Evolutionary conservation across 2,797 vertebrate species (phyloP).

Genomic region (Spea hammondii): DNA sequence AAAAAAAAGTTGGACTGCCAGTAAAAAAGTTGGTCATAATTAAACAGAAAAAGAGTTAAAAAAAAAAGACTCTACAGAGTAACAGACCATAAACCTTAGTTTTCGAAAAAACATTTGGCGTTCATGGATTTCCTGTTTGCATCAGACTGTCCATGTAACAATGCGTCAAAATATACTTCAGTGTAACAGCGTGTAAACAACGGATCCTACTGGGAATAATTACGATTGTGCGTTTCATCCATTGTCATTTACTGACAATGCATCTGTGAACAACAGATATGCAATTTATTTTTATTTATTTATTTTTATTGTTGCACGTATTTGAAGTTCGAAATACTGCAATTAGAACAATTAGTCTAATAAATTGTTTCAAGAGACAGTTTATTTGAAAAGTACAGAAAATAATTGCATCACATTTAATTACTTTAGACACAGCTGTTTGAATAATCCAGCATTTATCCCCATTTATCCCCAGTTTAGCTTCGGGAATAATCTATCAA

Average conservation of each 20-base stretch:
- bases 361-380: conserved; percentile 50
- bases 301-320: conserved; percentile 30
- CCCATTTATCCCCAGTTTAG: conserved; percentile 34
- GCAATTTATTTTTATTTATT: conserved; percentile 40
- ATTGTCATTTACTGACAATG: conserved; percentile 48
- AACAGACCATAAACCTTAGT: background rate
- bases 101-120: background rate
- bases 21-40: too few relatives aligned
- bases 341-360: conserved; percentile 51
- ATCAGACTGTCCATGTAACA: conserved; percentile 6
- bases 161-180: conserved; percentile 29
- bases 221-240: conserved; percentile 45
- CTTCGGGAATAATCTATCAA: conserved; percentile 35
- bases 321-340: conserved; percentile 38
- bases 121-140: conserved; percentile 2
- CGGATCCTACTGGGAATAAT: conserved; percentile 47
- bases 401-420: conserved; percentile 49
- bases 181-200: conserved; percentile 44
- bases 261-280: conserved; percentile 35
- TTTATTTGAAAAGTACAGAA: conserved; percentile 50
- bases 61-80: too few relatives aligned
- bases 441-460: conserved; percentile 27
- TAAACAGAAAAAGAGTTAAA: too few relatives aligned
- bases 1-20: too few relatives aligned
- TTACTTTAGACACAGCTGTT: conserved; percentile 46